A percentile compares a stretch with the other conserved stretches of the same genome.
Evolutionary conservation across 2,888 invertebrate genomes (phyloP).

Genomic region (Synergus laeviventris): DNA sequence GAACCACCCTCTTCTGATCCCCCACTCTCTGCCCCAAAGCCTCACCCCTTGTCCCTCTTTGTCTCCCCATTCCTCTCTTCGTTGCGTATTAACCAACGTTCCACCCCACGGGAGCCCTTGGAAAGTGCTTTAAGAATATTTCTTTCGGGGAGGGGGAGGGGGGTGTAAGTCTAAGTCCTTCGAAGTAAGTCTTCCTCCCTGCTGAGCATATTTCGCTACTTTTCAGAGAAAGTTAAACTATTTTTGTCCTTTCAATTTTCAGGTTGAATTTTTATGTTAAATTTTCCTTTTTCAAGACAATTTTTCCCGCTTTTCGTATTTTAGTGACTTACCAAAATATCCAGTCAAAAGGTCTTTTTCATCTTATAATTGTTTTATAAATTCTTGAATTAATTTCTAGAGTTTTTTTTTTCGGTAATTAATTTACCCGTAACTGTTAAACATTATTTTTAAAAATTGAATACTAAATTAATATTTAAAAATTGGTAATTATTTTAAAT

Average conservation of each 20-base stretch:
- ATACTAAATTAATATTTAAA: no score
- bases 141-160: conserved; percentile 51
- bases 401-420: no score
- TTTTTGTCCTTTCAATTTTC: background rate
- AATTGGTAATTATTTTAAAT: background rate
- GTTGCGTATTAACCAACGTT: conserved; percentile 52
- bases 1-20: conserved; percentile 54
- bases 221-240: background rate
- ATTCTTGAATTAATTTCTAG: background rate
- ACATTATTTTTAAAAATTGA: no score
- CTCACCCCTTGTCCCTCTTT: conserved; percentile 10
- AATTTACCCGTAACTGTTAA: no score
- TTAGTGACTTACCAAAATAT: no score
- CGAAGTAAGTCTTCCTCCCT: background rate
- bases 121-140: conserved; percentile 66
- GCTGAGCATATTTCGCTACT: background rate
- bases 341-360: background rate
- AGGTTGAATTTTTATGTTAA: background rate
- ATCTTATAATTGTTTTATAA: no score
- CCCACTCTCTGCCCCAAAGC: conserved; percentile 44
- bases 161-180: conserved; percentile 39
- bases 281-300: no score
- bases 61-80: conserved; percentile 39
- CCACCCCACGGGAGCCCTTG: conserved; percentile 58
- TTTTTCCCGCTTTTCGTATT: no score